These are phyloP conservation scores for Willowsia nigromaculata DNA, from an alignment of 2,888 invertebrate species.

Conservation along the genomic window DNA sequence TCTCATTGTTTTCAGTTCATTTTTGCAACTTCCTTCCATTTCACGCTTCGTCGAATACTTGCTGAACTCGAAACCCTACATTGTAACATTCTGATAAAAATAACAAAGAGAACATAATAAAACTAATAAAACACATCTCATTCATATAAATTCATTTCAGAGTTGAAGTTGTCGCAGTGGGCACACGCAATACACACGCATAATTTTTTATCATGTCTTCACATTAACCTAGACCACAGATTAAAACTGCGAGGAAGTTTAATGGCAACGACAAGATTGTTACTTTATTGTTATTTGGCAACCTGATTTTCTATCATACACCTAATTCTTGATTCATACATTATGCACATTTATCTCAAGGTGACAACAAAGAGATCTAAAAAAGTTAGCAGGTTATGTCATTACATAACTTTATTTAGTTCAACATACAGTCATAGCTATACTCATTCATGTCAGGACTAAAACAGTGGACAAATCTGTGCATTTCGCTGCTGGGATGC, in stretches of 20 bases:
- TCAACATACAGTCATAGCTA: slow-evolving; percentile 37
- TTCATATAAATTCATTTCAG: not conserved
- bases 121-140: not conserved
- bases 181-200: not conserved
- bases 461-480: not conserved
- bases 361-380: slow-evolving; percentile 55
- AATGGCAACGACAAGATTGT: slow-evolving; percentile 45
- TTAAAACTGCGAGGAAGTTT: slow-evolving; percentile 62
- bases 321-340: slow-evolving; percentile 39
- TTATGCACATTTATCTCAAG: slow-evolving; percentile 57
- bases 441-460: slow-evolving; percentile 60
- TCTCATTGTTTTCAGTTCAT: slow-evolving; percentile 72
- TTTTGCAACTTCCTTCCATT: slow-evolving; percentile 74
- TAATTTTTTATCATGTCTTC: not conserved
- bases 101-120: not conserved
- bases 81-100: not conserved
- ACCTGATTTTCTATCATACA: not conserved
- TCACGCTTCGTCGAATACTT: slow-evolving; percentile 57
- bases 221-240: not conserved
- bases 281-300: slow-evolving; percentile 40
- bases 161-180: not conserved
- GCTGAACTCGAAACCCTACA: slow-evolving; percentile 19
- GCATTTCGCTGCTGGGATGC: not conserved
- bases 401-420: slow-evolving; percentile 31
- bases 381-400: slow-evolving; percentile 61